Conservation (phyloP, 2,888 invertebrate species). For the Tolmerus cingulatus region DNA sequence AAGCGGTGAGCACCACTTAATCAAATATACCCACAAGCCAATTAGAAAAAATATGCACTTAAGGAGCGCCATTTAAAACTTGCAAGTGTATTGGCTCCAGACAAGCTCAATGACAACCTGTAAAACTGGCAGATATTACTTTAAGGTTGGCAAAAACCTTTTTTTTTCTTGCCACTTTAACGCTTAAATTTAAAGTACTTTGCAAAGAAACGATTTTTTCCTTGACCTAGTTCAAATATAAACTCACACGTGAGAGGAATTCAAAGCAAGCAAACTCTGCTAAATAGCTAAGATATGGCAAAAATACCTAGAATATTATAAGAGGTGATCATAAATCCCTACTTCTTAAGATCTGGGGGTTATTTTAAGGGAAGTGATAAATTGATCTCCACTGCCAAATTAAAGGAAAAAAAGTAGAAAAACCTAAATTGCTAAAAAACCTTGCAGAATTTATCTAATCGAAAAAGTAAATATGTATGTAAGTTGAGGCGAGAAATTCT, state of each 20-base stretch:
- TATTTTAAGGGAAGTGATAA: background rate
- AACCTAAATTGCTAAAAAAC: background rate
- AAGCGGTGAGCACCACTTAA: background rate
- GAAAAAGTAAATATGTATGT: background rate
- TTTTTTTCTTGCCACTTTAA: background rate
- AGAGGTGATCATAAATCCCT: background rate
- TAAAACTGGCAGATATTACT: constrained; percentile 1
- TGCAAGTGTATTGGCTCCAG: background rate
- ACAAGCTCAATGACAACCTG: background rate
- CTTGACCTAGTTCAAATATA: background rate
- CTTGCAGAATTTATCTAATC: background rate
- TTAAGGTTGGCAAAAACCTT: background rate
- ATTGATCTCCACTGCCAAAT: background rate
- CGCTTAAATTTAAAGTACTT: background rate
- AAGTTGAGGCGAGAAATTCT: background rate
- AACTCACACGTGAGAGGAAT: background rate
- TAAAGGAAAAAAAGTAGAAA: background rate
- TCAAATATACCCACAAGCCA: background rate
- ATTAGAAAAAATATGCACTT: background rate
- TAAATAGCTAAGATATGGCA: background rate
- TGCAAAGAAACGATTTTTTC: background rate
- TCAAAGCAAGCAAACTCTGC: background rate
- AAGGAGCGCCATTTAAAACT: background rate
- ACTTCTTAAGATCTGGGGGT: background rate
- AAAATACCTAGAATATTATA: background rate